Conservation (phyloP, 2,797 vertebrate species). For the Phaenicophaeus curvirostris region DNA sequence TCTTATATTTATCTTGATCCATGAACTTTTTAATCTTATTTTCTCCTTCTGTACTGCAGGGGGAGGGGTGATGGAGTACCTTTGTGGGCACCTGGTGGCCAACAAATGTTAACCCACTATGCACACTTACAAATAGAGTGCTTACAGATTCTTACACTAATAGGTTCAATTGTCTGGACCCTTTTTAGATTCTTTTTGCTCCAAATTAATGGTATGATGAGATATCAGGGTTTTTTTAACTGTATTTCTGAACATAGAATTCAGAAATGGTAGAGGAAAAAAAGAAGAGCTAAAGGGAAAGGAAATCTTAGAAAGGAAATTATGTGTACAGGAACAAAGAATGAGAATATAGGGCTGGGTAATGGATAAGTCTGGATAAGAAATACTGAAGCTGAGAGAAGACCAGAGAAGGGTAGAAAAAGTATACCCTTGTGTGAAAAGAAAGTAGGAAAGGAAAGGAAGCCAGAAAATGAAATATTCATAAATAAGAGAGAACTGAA, state of each 20-base stretch:
- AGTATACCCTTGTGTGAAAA: not conserved
- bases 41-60: not conserved
- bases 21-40: not conserved
- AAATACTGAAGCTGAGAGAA: not conserved
- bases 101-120: not conserved
- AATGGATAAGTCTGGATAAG: not conserved
- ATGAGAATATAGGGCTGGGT: not conserved
- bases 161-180: not conserved
- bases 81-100: not conserved
- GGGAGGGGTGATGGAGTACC: not conserved
- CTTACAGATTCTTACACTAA: not conserved
- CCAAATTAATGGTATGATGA: not conserved
- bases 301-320: not conserved
- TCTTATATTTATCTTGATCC: not conserved
- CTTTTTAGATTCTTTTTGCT: not conserved
- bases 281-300: not conserved
- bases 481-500: not conserved
- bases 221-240: not conserved
- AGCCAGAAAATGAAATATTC: not conserved
- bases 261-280: not conserved
- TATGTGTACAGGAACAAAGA: not conserved
- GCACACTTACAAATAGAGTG: not conserved
- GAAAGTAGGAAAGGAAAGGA: not conserved
- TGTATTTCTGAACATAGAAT: not conserved
- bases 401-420: not conserved